A percentile compares a stretch with the other conserved stretches of the same genome.
Conservation (phyloP, 2,113 vertebrate species). For the Rhynchopsitta pachyrhyncha region DNA sequence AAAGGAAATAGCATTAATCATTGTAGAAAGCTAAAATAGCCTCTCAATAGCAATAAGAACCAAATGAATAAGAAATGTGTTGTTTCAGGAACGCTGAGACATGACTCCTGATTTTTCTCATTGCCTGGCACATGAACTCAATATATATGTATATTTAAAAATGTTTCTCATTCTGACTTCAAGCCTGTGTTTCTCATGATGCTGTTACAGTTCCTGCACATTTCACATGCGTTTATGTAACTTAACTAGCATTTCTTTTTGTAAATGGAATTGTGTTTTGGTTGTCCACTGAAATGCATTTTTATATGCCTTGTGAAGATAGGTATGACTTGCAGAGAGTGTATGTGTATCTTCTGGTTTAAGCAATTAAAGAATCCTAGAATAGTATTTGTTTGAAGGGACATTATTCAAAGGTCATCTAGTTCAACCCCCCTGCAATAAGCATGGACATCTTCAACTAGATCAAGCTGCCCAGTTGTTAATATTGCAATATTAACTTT, state of each 20-base stretch:
- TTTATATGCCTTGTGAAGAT: not conserved
- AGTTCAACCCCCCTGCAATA: not conserved
- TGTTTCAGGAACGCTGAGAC: not conserved
- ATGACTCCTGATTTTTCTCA: not conserved
- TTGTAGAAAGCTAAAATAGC: not conserved
- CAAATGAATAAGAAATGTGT: constrained; percentile 15
- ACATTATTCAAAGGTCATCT: not conserved
- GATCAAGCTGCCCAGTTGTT: not conserved
- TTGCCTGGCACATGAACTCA: not conserved
- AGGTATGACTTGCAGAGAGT: not conserved
- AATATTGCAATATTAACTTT: not conserved
- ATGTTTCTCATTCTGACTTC: not conserved
- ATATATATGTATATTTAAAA: not conserved
- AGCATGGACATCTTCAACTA: not conserved
- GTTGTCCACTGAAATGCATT: not conserved
- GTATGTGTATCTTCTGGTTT: not conserved
- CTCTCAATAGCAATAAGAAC: constrained; percentile 8
- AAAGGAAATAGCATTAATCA: constrained; percentile 21
- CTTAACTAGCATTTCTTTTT: not conserved
- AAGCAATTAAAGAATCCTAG: not conserved
- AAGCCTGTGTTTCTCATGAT: not conserved
- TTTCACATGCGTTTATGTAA: not conserved
- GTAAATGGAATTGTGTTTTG: not conserved
- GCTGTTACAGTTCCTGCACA: not conserved
- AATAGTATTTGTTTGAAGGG: not conserved